Base-by-base conservation (phyloP, 2,888 invertebrate genomes). In the Amphipyra berbera region DNA sequence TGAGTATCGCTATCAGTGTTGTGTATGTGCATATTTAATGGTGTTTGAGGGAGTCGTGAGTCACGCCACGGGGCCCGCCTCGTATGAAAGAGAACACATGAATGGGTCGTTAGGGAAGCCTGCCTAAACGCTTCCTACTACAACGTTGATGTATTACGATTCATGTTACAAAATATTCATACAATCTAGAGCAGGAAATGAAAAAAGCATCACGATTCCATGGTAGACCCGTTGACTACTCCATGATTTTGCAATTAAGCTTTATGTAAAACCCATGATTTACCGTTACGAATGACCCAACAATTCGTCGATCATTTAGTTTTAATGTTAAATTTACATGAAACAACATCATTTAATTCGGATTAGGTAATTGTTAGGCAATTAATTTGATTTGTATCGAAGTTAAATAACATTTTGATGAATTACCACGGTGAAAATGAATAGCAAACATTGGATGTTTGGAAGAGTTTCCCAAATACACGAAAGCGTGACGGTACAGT, bases 21-120 rank as follows among this genome's bases (percentile, higher is more conserved):
- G 74, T 74, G 70, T 76, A 69, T 73, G 75, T 71, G 76, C 69
- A 81, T 79, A 68, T 69, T 73, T 78, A 76, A 76, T 68, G 63
- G 72, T 57, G 77, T 72, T 71, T 74, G 69, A 66, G 57, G 46
- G 76, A 80, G 73, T 86, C 86, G 87, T 89, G 90, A 88, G 78
- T 88, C 89, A 88, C 85, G 87, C 73, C 55, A 55, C 56, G 70
- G 73, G 74, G 73, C 65, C 71, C 71, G 73, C 81, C 76, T 49
- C 10, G 62, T 78, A 84, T 85, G 85, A 88, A 85, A 85, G 85
- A 82, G 78, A 84, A 81, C 78, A 81, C 85, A 85, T 91, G 90
- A 91, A 92, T 91, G 88, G 90, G 76, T 88, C 91, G 87, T 90
- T 90, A 90, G 84, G 85, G 83, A 82, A 82, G 84, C 80, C 83